Evolutionary conservation across 2,888 invertebrate genomes (phyloP).

Genomic region (Drosophila yooni): DNA sequence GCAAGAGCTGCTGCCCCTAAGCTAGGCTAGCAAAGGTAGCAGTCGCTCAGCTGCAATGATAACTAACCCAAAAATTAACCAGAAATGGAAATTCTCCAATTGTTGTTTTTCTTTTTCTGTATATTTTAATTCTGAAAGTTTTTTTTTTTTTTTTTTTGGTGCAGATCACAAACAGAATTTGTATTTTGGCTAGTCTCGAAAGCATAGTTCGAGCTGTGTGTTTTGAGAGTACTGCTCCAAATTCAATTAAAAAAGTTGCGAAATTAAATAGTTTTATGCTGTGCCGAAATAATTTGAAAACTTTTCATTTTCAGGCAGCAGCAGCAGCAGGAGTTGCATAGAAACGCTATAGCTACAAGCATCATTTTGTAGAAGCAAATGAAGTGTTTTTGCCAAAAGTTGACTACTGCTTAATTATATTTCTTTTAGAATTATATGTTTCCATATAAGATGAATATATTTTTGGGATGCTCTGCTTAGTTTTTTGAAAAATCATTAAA

Average conservation of each 20-base stretch:
- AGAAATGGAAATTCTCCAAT: slow-evolving; percentile 19
- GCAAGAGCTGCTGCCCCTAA: slow-evolving; percentile 38
- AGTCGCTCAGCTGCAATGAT: slow-evolving; percentile 27
- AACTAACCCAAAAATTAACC: slow-evolving; percentile 33
- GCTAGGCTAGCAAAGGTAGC: slow-evolving; percentile 22
- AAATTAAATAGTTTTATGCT: slow-evolving; percentile 7
- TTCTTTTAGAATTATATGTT: background rate
- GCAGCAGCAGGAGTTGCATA: background rate
- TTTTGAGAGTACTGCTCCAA: background rate
- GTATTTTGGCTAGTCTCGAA: background rate
- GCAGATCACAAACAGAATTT: background rate
- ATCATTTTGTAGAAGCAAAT: background rate
- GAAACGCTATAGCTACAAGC: background rate
- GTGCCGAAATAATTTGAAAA: slow-evolving; percentile 11
- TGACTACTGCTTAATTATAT: background rate
- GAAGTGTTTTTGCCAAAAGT: background rate
- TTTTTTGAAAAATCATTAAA: background rate
- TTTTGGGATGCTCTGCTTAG: background rate
- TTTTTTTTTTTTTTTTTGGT: background rate
- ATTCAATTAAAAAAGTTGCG: slow-evolving; percentile 16
- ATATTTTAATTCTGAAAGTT: slow-evolving; percentile 6
- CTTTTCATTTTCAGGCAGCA: slow-evolving; percentile 1
- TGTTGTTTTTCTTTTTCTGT: background rate
- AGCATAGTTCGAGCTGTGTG: background rate
- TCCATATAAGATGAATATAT: background rate